Evolutionary conservation across 1,140 invertebrate genomes (phyloP), one percentile per base, ranked within the genome.

Genomic region (Halyomorpha halys): DNA sequence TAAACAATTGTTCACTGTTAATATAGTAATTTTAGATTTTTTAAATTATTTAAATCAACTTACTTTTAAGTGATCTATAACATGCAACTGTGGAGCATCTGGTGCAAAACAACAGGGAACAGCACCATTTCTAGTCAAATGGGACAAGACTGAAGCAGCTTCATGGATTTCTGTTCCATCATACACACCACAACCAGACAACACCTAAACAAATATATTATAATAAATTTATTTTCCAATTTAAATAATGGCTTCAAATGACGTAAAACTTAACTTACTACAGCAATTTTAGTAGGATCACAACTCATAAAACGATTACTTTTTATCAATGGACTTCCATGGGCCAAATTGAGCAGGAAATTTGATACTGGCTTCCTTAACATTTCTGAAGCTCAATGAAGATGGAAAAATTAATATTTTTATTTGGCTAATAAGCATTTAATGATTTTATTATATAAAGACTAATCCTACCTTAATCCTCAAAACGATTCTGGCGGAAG

Each of bases 161-260:
- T 84, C 83, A 62, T 81, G 77, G 45, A 83, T 75, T 74, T 85
- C 82, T 45, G 76, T 77, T 11, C 83, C 82, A 75, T 85, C 83
- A 68, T 80, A 79, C 8, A 78, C 76, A 8, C 83, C 83, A 74
- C 78, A 81, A 1, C 83, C 83, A 59, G 80, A 80, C 13, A 85
- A 71, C 19, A 85, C 74, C 82, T 69, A 44, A 0, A 65, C n/a
- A 11, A 49, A 3, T 13, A 49, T 3, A 49, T 16, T n/a, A n/a
- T 11, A 18, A 13, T 49, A 13, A 6, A n/a, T n/a, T 19, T 6
- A n/a, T 49, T 6, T 11, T n/a, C 1, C 1, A 49, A 6, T 18
- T 13, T n/a, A 2, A 49, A 8, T 49, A 49, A 19, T 49, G 2
- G 6, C 2, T 49, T 49, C 2, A 49, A 49, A 49, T 49, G 16